Percentiles rank a stretch among this genome's conserved stretches.
These are phyloP conservation scores for Nothocercus nigrocapillus DNA, from an alignment of 2,113 vertebrate species.

Conservation along the genomic window DNA sequence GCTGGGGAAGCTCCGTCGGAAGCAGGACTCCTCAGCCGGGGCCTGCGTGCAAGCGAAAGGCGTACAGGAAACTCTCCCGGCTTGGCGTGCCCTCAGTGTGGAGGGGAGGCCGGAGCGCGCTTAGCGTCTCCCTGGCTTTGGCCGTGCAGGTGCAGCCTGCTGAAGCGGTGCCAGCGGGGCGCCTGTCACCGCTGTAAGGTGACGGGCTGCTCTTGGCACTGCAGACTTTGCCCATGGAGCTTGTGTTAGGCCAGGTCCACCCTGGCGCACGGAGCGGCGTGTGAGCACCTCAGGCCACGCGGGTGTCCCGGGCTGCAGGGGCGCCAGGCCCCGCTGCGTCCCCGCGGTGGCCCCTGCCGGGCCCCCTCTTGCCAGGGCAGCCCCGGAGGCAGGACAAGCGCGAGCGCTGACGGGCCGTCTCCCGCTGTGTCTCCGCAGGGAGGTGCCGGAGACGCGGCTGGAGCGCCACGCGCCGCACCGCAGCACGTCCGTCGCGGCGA, in stretches of 20 bases:
- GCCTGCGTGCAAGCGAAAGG: not conserved
- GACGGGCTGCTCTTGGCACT: not conserved
- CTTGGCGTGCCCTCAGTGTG: not conserved
- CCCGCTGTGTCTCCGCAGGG: constrained; percentile 56
- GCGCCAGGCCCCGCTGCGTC: too few species aligned
- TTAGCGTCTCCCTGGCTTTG: not conserved
- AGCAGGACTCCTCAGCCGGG: not conserved
- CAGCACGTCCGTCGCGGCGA: constrained; percentile 74
- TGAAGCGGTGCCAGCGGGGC: not conserved
- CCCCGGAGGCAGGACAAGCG: accelerated
- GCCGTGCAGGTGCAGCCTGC: not conserved
- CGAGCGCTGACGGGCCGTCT: not conserved
- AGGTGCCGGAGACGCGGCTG: constrained; percentile 70
- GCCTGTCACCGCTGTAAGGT: not conserved
- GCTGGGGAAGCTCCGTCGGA: not conserved
- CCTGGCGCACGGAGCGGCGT: too few species aligned
- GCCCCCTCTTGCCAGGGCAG: not conserved
- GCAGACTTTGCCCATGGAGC: not conserved
- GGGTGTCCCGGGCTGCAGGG: not conserved
- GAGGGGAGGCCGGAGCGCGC: not conserved
- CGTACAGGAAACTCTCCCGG: not conserved
- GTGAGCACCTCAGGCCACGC: too few species aligned
- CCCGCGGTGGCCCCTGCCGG: too few species aligned
- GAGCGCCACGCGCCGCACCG: constrained; percentile 72
- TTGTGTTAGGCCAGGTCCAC: not conserved